Evolutionary conservation across 1,140 invertebrate species (phyloP), one percentile per base, ranked within the genome.

Genomic region (Hirudo medicinalis): DNA sequence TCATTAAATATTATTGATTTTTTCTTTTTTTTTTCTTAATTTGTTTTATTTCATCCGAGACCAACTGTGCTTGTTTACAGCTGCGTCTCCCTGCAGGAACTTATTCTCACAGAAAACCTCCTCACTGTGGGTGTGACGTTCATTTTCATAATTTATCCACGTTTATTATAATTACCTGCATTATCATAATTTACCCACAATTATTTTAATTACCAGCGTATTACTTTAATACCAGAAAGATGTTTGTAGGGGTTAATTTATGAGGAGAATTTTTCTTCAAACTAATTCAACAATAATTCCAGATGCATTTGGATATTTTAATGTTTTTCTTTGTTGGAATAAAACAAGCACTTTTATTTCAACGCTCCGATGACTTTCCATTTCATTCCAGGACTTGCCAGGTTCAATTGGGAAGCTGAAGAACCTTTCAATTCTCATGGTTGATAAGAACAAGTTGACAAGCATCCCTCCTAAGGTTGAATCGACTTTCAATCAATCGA

Each of bases 91-190:
- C 86, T 99, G 75, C 92, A 96, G 84, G 96, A 99, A 84, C 84
- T 99, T 73, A 96, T 98, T 80, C 85, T 99, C 75, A 97, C 94
- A 40, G 94, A 98, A 84, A 99, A 99, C 85, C 89, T 94, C 78
- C 84, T 99, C 54, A 88, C 89, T 13, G 81, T 82, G 74, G 80
- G 80, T 80, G 68, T 55, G 22, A 8, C 22, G 32, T 66, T 19
- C 72, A 49, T 72, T 43, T 71, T 54, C 2, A n/a, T 29, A 22
- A 19, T 25, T 60, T 40, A 4, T 32, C 2, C 54, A 2, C 17
- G 22, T 57, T 25, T n/a, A n/a, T 57, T 25, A 22, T 63, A 63
- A 22, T 67, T 70, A 25, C 27, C 9, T 25, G 9, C 11, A 63
- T 63, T 19, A 25, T 22, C 9, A 25, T 32, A 27, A 22, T 60